Conservation (phyloP, 2,888 invertebrate species). For the Thymelicus sylvestris region DNA sequence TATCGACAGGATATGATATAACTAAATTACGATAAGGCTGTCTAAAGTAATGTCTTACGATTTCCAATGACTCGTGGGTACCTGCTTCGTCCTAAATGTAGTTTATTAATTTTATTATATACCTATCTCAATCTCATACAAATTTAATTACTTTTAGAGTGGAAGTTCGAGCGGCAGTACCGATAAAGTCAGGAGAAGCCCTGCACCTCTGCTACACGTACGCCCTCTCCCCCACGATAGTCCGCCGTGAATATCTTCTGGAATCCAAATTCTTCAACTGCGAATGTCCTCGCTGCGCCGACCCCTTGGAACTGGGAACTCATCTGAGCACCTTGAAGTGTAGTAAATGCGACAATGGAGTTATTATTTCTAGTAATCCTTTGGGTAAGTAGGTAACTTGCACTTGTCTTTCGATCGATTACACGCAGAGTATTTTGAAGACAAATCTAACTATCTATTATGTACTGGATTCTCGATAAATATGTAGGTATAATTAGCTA, state of each 20-base stretch:
- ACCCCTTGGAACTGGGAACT: conserved; percentile 92
- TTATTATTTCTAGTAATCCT: conserved; percentile 87
- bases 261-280: conserved; percentile 93
- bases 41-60: too few species aligned
- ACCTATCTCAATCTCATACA: neutral
- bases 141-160: conserved; percentile 74
- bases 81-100: too few species aligned
- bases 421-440: too few species aligned
- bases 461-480: too few species aligned
- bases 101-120: too few species aligned
- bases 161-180: conserved; percentile 87
- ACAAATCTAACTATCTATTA: neutral
- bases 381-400: conserved; percentile 79
- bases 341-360: conserved; percentile 89
- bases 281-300: conserved; percentile 89
- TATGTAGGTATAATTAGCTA: too few species aligned
- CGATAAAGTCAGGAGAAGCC: conserved; percentile 86
- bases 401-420: neutral
- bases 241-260: conserved; percentile 88
- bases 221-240: conserved; percentile 88
- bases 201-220: conserved; percentile 91
- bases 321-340: conserved; percentile 92
- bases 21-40: too few species aligned
- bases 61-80: too few species aligned
- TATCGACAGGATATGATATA: too few species aligned